Evolutionary conservation across 2,797 vertebrate species (phyloP), one percentile per base, ranked within the genome.

Genomic region (Sebastes flavidus): DNA sequence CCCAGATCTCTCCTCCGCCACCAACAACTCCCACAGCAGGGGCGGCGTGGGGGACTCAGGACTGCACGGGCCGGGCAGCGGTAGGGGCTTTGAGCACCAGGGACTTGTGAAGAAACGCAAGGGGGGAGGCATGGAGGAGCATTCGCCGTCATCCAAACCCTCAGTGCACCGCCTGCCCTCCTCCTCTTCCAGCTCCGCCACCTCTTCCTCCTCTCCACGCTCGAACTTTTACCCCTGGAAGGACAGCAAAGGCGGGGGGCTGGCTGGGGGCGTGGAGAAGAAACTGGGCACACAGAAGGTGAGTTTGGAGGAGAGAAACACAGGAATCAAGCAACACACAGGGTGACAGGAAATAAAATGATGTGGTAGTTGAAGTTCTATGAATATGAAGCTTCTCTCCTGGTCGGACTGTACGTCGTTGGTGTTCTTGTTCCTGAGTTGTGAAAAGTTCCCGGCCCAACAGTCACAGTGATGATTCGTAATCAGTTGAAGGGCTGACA

Each of bases 211-310:
- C 5, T 89, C 94, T 16, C 89, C 96, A 5, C 95, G 95, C 54
- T 93, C 96, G 0, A 96, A 93, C 82, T 96, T 96, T 80, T 87
- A 96, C 81, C 89, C 96, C 78, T 97, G 97, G 95, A 97, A 97
- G 87, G 96, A 97, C 10, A 95, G 96, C 72, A 96, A 96, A 84
- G 88, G 91, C 10, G 83, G 91, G 13, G 84, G 87, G 54, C 85
- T 95, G 93, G n/a, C 95, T 59, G 87, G 92, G 77, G 95, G 95
- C 74, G 81, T 97, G 85, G 97, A 98, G 93, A 97, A 97, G 95
- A 98, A 97, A 91, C 94, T 97, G 92, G 96, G 95, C 78, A 89
- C 93, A 87, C 96, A 97, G 93, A 98, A 98, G 97, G 97, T 98
- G 77, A 93, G 93, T 87, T n/a, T 38, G 25, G 22, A 54, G 8